Conservation (phyloP, 2,888 invertebrate genomes). For the Galerucella pusilla region DNA sequence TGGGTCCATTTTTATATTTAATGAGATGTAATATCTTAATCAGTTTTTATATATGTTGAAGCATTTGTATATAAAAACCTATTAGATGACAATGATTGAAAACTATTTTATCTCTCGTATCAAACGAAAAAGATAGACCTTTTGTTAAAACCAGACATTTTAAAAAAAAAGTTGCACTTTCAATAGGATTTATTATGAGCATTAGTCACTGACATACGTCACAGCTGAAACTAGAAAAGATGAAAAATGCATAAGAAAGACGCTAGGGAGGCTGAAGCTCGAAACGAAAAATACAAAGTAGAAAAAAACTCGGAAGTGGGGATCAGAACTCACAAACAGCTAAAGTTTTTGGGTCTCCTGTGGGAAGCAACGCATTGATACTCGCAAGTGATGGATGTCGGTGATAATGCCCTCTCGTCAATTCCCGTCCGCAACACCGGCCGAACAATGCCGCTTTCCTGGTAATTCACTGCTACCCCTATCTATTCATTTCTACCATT, state of each 20-base stretch:
- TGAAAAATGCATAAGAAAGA: conserved; percentile 64
- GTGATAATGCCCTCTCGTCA: conserved; percentile 69
- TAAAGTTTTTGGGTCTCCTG: conserved; percentile 65
- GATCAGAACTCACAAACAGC: conserved; percentile 61
- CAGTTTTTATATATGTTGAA: not conserved
- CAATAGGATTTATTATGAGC: conserved; percentile 41
- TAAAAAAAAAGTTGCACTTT: conserved; percentile 28
- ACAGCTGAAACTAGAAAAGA: conserved; percentile 65
- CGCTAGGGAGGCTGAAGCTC: conserved; percentile 55
- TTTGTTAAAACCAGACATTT: conserved; percentile 16
- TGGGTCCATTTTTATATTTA: no score
- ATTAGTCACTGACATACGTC: conserved; percentile 66
- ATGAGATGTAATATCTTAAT: no score
- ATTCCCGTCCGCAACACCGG: conserved; percentile 68
- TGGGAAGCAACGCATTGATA: conserved; percentile 66
- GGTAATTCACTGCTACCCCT: conserved; percentile 65
- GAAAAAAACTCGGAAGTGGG: conserved; percentile 56
- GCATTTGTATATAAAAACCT: not conserved
- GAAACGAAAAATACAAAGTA: conserved; percentile 60
- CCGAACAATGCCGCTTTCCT: conserved; percentile 68
- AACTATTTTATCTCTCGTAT: not conserved
- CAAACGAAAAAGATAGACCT: not conserved
- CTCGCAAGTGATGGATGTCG: conserved; percentile 66
- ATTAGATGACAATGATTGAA: not conserved
- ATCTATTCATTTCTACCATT: conserved; percentile 62